Base-by-base conservation (phyloP, 2,113 vertebrate genomes). In the Ctenodactylus gundi region DNA sequence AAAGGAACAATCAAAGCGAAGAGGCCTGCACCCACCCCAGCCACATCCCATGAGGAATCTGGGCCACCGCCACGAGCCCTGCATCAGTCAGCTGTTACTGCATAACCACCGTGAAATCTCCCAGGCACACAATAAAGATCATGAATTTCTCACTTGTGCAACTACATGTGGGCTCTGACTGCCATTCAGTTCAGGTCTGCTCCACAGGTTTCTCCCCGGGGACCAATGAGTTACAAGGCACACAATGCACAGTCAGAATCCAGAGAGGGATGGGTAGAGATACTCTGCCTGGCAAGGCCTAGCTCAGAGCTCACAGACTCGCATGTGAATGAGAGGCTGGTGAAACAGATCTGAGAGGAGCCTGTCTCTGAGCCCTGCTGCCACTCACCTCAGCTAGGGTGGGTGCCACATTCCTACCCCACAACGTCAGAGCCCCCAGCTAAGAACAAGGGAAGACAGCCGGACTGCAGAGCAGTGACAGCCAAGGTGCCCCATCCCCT, bases 1-100 rank as follows among this genome's bases (percentile, higher is more conserved):
- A 64, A n/a, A 91, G 93, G 92, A 87, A 80, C 10, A 64, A 83
- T 1, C 20, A 94, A 25, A 15, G 77, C n/a, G 96, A 93, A 93
- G 93, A 96, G 85, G 46, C 53, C 13, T 0, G 17, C 36, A 65
- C 6, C 75, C 23, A 60, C 8, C 4, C 23, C 44, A 34, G 55
- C 6, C 67, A 62, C 20, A 53, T 0, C n/a, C 5, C 11, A 46
- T 14, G 41, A 46, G 20, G 39, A 70, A 36, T 65, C 2, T 41
- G 13, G 57, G 49, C 18, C 88, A 51, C 41, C 14, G 18, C 20
- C 49, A 29, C 1, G 9, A 85, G 51, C 36, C 36, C 44, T 12
- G 1, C 5, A 1, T 68, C 78, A 31, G 44, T 34, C n/a, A 85
- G 80, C 87, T 83, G 12, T 39, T 4, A 9, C 44, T 73, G 8